Evolutionary conservation across 2,888 invertebrate species (phyloP), one percentile per base, ranked within the genome.

Genomic region (Allacma fusca): DNA sequence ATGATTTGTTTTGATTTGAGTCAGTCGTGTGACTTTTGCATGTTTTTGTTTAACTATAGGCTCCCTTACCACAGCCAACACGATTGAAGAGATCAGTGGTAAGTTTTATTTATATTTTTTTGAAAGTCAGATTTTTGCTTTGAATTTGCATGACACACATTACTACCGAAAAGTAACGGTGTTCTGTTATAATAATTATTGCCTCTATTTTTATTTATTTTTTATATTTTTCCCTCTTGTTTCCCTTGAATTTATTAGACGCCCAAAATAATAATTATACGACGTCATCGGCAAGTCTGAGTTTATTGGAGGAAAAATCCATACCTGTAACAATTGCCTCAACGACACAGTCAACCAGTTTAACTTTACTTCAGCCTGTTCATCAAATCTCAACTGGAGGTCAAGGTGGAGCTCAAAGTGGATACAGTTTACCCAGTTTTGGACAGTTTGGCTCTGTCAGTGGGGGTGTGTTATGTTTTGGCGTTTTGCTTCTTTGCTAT

Each of bases 341-440:
- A 68, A 80, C 80, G 72, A 80, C 80, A 71, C 81, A 76, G 29
- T 73, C 80, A 79, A 80, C 80, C 78, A 82, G 80, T 78, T 75
- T 82, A 77, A 82, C 82, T 73, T 80, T 82, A 78, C 81, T 82
- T 72, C 82, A 82, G 75, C 82, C 82, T 65, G 78, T 82, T 76
- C 81, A 81, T 75, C 79, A 81, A 77, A 76, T 76, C 50, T 76
- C 76, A 68, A 43, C 73, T 74, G 57, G 67, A 21, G 76, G 76
- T 65, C 76, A 77, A 72, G 70, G 65, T 71, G 76, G 71, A 70
- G 76, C 76, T 70, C 79, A 81, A 34, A 79, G 79, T 71, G 80
- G 80, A 74, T 82, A 81, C 77, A 80, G 78, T 67, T 79, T 82
- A 67, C 82, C 82, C 65, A 81, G 81, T 77, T 82, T 82, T 69